Evolutionary conservation across 2,797 vertebrate genomes (phyloP).

Genomic region (Serranus cabrilla): DNA sequence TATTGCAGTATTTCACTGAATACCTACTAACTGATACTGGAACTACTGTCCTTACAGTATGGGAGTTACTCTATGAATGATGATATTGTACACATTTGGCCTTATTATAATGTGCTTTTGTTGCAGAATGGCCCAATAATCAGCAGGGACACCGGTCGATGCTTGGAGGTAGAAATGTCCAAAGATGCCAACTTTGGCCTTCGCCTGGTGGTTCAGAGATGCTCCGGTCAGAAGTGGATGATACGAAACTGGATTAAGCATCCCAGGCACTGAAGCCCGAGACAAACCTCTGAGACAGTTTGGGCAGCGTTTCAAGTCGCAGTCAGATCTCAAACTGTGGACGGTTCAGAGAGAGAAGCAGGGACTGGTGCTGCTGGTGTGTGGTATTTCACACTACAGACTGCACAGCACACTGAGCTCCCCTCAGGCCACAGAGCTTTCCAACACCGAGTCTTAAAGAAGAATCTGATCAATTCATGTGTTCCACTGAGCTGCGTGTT

Average conservation of each 20-base stretch:
- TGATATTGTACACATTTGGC: neutral
- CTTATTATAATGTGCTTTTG: neutral
- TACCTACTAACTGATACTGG: neutral
- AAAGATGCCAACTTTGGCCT: slow-evolving; percentile 98
- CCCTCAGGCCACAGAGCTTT: slow-evolving; percentile 68
- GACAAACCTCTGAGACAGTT: slow-evolving; percentile 43
- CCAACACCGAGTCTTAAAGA: slow-evolving; percentile 62
- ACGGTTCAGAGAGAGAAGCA: slow-evolving; percentile 40
- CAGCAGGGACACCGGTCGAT: slow-evolving; percentile 95
- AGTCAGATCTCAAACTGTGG: slow-evolving; percentile 54
- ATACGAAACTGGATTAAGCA: slow-evolving; percentile 98
- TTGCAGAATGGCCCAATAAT: slow-evolving; percentile 95
- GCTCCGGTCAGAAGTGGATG: slow-evolving; percentile 98
- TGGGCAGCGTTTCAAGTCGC: slow-evolving; percentile 37
- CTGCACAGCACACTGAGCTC: slow-evolving; percentile 50
- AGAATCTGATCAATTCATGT: slow-evolving; percentile 68
- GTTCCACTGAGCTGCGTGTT: slow-evolving; percentile 50
- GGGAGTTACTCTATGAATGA: neutral
- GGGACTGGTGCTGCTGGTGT: slow-evolving; percentile 36
- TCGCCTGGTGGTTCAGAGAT: slow-evolving; percentile 94
- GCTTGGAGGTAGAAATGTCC: slow-evolving; percentile 97
- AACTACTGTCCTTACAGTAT: neutral
- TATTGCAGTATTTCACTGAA: neutral
- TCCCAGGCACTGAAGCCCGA: slow-evolving; percentile 87
- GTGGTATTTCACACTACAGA: slow-evolving; percentile 60